phyloP scores from a whole-genome alignment of 2,113 vertebrate genomes.

The Hyperopisus bebe region DNA sequence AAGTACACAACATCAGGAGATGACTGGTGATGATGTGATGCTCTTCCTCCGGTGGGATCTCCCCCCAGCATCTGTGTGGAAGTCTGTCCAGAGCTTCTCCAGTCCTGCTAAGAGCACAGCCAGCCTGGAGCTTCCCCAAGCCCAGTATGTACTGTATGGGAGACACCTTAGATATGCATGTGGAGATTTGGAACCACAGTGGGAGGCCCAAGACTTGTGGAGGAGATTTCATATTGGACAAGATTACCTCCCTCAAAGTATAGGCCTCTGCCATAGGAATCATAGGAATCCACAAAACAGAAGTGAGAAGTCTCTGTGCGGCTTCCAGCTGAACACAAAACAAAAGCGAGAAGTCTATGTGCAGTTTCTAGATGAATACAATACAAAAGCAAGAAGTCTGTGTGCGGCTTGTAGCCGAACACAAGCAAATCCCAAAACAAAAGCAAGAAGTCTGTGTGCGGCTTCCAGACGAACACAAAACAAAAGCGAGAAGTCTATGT shows the following conservation, averaged over 20 bases:
- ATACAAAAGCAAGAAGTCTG: neutral
- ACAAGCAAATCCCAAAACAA: neutral
- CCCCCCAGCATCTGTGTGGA: neutral
- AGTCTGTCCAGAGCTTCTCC: neutral
- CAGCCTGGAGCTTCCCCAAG: slow-evolving; percentile 26
- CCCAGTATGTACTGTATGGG: no score
- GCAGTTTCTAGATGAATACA: slow-evolving; percentile 27
- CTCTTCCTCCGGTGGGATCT: neutral
- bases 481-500: no score
- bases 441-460: neutral
- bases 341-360: neutral
- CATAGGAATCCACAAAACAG: neutral
- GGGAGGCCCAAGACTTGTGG: slow-evolving; percentile 32
- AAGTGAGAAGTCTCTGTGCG: neutral
- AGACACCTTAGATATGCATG: slow-evolving; percentile 4
- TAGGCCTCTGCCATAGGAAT: slow-evolving; percentile 34
- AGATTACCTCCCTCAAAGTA: slow-evolving; percentile 31
- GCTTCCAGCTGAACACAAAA: slow-evolving; percentile 31
- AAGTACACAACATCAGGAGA: no score
- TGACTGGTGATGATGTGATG: no score
- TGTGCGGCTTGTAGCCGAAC: slow-evolving; percentile 25
- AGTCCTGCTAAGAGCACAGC: slow-evolving; percentile 29
- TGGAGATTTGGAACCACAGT: slow-evolving; percentile 29
- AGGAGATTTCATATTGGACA: slow-evolving; percentile 39
- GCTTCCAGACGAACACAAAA: slow-evolving; percentile 29